Evolutionary conservation across 1,140 invertebrate species (phyloP), one percentile per base, ranked within the genome.

Genomic region (Myzus persicae): DNA sequence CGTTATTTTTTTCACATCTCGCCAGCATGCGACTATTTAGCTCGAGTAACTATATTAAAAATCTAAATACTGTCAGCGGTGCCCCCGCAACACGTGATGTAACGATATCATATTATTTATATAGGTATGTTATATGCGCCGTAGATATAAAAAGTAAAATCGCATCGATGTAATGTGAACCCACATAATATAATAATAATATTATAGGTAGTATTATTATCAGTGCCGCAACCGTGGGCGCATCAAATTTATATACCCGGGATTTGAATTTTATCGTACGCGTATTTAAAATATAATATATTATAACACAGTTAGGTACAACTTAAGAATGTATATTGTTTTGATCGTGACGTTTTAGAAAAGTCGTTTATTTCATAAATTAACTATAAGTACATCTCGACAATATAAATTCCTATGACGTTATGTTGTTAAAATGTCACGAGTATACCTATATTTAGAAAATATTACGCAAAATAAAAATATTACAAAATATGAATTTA

Each of bases 1-100:
- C 38, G 51, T 90, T 26, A 42, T 85, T 87, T 89, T 90, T 90
- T 90, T 90, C 36, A 90, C 51, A 54, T 54, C 51, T 59, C 44
- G n/a, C 46, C 11, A 31, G 20, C 11, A n/a, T 76, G 7, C 36
- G n/a, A 36, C 48, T 7, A 89, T 20, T 54, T 24, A 51, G 46
- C 20, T 7, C 31, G 24, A 11, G 14, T 76, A 76, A 44, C 14
- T 14, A 44, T 51, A 89, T 51, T 51, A 51, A 40, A 14, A n/a
- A 76, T n/a, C 31, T 76, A n/a, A 76, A 76, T n/a, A 76, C 59
- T n/a, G 59, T 76, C 59, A 76, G n/a, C 59, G 51, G 48, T 67
- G 89, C 89, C 89, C 89, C 89, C 89, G 54, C 89, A 59, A 90
- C 11, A 2, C 14, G n/a, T 54, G n/a, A 36, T 24, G 84, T 85